Percentiles rank a stretch among this genome's conserved stretches.
Conservation (phyloP, 1,140 invertebrate species). For the Dendroctonus valens region DNA sequence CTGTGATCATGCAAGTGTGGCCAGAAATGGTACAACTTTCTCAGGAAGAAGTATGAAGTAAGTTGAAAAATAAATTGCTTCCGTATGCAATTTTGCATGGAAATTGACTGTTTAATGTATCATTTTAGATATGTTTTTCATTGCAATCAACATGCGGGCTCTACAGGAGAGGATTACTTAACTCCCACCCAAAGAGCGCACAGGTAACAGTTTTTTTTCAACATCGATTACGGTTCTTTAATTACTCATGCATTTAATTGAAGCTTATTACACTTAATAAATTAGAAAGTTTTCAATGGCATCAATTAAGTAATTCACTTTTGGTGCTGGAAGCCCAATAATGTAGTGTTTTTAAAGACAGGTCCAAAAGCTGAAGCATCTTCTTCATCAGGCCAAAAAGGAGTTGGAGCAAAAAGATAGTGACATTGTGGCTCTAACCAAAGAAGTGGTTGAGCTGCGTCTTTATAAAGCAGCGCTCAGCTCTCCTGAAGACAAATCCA, state of each 20-base stretch:
- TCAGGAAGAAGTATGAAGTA: conserved; percentile 54
- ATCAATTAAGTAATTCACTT: too few species aligned
- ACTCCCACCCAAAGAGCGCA: conserved; percentile 83
- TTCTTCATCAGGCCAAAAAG: conserved; percentile 69
- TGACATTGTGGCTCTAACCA: conserved; percentile 76
- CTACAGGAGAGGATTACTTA: conserved; percentile 74
- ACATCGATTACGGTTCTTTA: too few species aligned
- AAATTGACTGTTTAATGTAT: not conserved
- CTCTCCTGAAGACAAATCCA: conserved; percentile 70
- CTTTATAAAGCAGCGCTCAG: conserved; percentile 74
- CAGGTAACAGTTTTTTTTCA: conserved; percentile 34
- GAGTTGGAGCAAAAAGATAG: conserved; percentile 77
- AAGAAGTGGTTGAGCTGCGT: conserved; percentile 77
- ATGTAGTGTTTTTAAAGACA: conserved; percentile 51
- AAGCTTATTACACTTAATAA: too few species aligned
- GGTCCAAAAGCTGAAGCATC: conserved; percentile 68
- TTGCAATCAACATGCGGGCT: conserved; percentile 72
- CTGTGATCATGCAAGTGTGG: conserved; percentile 76
- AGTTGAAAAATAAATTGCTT: conserved; percentile 12
- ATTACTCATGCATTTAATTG: conserved; percentile 3
- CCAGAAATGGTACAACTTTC: conserved; percentile 77
- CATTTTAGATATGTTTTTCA: conserved; percentile 71
- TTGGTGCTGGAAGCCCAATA: not conserved
- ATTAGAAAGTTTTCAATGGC: too few species aligned
- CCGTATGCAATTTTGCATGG: not conserved